These are phyloP conservation scores for Drosophila putrida DNA, from an alignment of 2,888 invertebrate species.

Conservation along the genomic window DNA sequence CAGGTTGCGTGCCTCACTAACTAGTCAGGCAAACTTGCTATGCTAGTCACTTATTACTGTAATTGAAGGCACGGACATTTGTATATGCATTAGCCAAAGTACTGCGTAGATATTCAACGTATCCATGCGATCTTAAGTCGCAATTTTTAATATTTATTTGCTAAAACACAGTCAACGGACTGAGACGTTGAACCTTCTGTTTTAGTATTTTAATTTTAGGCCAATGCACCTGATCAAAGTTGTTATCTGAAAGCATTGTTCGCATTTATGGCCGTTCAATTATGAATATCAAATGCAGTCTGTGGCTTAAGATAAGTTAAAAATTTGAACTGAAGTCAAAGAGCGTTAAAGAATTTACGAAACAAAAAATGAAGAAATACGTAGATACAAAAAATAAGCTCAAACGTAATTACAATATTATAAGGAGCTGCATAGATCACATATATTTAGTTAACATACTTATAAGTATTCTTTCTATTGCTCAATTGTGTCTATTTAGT, in stretches of 20 bases:
- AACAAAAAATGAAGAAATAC: too few species aligned
- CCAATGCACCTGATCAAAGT: conserved; percentile 18
- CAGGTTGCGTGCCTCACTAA: conserved; percentile 58
- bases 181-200: conserved; percentile 1
- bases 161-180: background rate
- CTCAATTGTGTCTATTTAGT: background rate
- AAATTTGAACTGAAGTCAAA: background rate
- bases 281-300: background rate
- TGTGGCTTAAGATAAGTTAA: background rate
- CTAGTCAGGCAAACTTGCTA: background rate
- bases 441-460: background rate
- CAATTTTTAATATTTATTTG: conserved; percentile 4
- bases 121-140: conserved; percentile 12
- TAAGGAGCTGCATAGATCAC: too few species aligned
- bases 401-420: too few species aligned
- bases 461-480: too few species aligned
- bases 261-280: background rate
- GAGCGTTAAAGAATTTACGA: background rate
- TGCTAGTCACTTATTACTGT: conserved; percentile 57
- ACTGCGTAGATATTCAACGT: conserved; percentile 18
- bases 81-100: conserved; percentile 26
- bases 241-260: conserved; percentile 37
- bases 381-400: too few species aligned
- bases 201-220: background rate
- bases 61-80: conserved; percentile 40